These are phyloP conservation scores for Corynorhinus townsendii DNA, from an alignment of 2,113 vertebrate genomes.

Conservation along the genomic window DNA sequence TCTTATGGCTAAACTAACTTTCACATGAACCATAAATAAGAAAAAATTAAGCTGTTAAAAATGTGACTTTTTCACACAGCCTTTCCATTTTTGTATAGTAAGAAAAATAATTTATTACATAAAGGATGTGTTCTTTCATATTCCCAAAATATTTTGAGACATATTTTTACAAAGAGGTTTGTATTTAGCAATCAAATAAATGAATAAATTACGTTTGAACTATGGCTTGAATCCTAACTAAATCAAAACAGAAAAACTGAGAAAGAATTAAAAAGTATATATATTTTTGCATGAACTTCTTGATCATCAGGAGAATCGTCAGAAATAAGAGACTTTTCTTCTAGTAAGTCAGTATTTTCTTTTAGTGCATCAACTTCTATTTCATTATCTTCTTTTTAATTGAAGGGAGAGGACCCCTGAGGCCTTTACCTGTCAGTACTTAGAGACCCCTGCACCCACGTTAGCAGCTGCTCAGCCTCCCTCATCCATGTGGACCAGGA, in stretches of 20 bases:
- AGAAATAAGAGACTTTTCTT: constrained; percentile 68
- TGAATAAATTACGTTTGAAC: background rate
- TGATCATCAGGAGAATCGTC: constrained; percentile 57
- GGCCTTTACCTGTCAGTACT: background rate
- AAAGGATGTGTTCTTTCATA: no score
- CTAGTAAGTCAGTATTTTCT: constrained; percentile 34
- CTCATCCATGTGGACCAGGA: background rate
- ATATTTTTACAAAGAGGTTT: background rate
- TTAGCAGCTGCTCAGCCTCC: background rate
- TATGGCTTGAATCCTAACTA: constrained; percentile 18
- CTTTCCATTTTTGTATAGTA: no score
- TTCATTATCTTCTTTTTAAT: constrained; percentile 73
- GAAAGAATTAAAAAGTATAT: constrained; percentile 35
- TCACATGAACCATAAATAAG: no score
- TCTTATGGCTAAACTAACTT: no score
- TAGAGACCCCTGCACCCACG: background rate
- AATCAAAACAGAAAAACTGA: constrained; percentile 39
- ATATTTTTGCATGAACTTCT: constrained; percentile 76
- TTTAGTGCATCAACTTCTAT: constrained; percentile 83
- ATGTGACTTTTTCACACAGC: no score
- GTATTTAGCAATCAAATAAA: background rate
- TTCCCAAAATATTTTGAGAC: no score
- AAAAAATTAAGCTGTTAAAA: no score
- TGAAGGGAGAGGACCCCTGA: background rate
- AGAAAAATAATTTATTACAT: no score